phyloP scores from a whole-genome alignment of 2,797 vertebrate species.

The Syngnathus acus region DNA sequence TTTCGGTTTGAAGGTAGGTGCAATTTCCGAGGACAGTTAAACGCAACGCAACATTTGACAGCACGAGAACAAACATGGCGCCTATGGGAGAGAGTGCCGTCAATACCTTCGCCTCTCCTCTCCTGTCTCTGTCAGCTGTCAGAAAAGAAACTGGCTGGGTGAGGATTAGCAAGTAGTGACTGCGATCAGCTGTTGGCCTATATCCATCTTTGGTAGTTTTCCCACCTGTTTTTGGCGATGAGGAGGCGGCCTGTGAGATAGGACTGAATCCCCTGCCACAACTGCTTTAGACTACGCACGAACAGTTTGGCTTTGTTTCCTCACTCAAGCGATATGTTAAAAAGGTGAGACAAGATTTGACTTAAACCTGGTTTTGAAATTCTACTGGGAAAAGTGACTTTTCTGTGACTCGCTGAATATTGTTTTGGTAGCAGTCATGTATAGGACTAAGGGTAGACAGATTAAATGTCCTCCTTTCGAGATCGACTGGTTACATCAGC shows the following conservation, averaged over 20 bases:
- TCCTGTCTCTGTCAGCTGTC: conserved; percentile 16
- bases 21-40: conserved; percentile 29
- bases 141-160: background rate
- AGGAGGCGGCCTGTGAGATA: background rate
- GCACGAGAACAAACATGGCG: conserved; percentile 65
- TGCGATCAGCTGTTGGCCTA: background rate
- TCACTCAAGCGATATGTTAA: conserved; percentile 29
- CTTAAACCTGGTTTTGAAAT: background rate
- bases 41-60: conserved; percentile 49
- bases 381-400: background rate
- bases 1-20: background rate
- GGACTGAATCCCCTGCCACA: background rate
- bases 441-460: background rate
- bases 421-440: background rate
- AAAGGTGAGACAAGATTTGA: conserved; percentile 47
- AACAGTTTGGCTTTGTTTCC: conserved; percentile 8
- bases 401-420: too few species aligned
- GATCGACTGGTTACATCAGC: background rate
- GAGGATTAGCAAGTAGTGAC: background rate
- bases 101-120: conserved; percentile 1
- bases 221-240: background rate
- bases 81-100: conserved; percentile 16
- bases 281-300: background rate
- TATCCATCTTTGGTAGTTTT: background rate
- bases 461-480: background rate